Evolutionary conservation across 1,140 invertebrate genomes (phyloP).

Genomic region (Drosophila baimaii): DNA sequence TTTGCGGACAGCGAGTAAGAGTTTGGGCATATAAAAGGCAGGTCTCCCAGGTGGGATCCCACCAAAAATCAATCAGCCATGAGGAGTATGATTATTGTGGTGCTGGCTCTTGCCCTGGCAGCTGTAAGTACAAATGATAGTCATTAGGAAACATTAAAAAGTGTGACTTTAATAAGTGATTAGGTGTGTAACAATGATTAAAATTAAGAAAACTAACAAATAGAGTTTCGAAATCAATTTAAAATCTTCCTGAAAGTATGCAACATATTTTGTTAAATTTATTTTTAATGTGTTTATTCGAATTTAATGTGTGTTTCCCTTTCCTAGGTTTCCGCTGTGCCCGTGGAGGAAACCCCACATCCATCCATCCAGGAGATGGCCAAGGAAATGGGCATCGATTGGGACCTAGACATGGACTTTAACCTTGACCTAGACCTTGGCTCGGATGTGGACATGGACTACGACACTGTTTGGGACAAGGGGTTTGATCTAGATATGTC

Average conservation of each 20-base stretch:
- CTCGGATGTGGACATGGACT: not conserved
- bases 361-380: conserved; percentile 5
- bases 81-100: conserved; percentile 32
- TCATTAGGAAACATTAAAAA: not conserved
- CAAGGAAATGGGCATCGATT: conserved; percentile 9
- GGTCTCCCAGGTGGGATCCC: not conserved
- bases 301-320: too few relatives aligned
- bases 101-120: conserved; percentile 28
- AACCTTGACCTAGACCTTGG: conserved; percentile 2
- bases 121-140: conserved; percentile 22
- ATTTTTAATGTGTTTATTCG: not conserved
- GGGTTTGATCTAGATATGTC: not conserved
- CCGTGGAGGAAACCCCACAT: not conserved
- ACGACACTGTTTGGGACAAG: not conserved
- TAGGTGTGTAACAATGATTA: too few relatives aligned
- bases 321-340: conserved; percentile 2
- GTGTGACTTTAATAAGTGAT: not conserved
- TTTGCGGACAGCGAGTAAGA: not conserved
- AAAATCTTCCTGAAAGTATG: not conserved
- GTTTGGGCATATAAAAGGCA: conserved; percentile 24
- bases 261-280: not conserved
- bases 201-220: not conserved
- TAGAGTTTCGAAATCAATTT: not conserved
- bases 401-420: not conserved
- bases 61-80: conserved; percentile 27